These are phyloP conservation scores for Tadarida brasiliensis DNA, from an alignment of 2,797 vertebrate genomes.

Conservation along the genomic window DNA sequence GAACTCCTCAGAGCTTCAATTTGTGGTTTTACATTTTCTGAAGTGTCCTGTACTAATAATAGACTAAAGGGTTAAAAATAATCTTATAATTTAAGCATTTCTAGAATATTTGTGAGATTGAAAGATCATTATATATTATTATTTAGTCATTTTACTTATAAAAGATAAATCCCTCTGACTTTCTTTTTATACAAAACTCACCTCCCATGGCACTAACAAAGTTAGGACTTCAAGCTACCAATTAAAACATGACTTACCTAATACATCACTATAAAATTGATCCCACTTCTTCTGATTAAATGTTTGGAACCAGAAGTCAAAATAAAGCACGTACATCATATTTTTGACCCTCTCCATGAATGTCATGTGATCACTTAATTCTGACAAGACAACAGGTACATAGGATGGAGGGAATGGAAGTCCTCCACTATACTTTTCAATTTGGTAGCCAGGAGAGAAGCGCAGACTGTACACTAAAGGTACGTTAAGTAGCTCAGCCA, in stretches of 20 bases:
- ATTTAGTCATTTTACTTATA: neutral
- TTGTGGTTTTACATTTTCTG: neutral
- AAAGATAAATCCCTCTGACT: neutral
- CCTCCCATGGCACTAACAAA: neutral
- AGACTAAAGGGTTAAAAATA: neutral
- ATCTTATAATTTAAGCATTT: neutral
- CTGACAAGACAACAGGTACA: constrained; percentile 63
- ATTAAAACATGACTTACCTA: constrained; percentile 81
- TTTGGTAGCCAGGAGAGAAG: constrained; percentile 83
- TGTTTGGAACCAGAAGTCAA: constrained; percentile 27
- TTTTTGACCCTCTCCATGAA: constrained; percentile 78
- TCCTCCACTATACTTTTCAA: constrained; percentile 84
- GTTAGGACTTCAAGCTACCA: neutral
- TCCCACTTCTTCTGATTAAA: constrained; percentile 67
- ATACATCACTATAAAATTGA: constrained; percentile 81
- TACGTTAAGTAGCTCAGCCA: constrained; percentile 86
- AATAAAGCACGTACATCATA: constrained; percentile 60
- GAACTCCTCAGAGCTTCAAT: neutral
- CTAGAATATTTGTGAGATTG: neutral
- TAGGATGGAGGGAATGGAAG: constrained; percentile 80
- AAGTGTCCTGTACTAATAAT: neutral
- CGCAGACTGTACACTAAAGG: constrained; percentile 87
- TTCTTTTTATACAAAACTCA: neutral
- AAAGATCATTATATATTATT: neutral
- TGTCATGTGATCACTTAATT: constrained; percentile 76